These are phyloP conservation scores for Lepisosteus osseus DNA, from an alignment of 2,113 vertebrate species.

Conservation along the genomic window DNA sequence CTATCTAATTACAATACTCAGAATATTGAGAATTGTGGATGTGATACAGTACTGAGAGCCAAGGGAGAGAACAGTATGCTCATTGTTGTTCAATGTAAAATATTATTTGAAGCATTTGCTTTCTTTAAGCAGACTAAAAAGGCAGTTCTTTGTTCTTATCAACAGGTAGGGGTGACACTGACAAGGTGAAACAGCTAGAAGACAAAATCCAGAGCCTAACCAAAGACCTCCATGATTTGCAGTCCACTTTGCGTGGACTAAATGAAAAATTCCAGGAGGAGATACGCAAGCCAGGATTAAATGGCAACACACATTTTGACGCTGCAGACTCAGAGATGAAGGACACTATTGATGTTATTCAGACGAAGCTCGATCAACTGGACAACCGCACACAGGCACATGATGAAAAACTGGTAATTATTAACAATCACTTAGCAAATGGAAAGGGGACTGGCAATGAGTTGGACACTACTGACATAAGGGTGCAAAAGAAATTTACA, in stretches of 20 bases:
- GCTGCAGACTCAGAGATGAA: slow-evolving; percentile 78
- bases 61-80: too few relatives aligned
- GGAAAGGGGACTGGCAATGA: slow-evolving; percentile 54
- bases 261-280: slow-evolving; percentile 64
- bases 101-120: neutral
- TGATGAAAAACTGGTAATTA: slow-evolving; percentile 69
- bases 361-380: slow-evolving; percentile 81
- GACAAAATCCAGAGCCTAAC: slow-evolving; percentile 77
- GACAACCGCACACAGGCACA: slow-evolving; percentile 79
- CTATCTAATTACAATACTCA: too few relatives aligned
- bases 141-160: neutral
- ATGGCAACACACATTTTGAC: slow-evolving; percentile 67
- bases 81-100: too few relatives aligned
- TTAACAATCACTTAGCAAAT: slow-evolving; percentile 70
- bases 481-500: neutral
- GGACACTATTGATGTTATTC: slow-evolving; percentile 79
- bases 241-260: slow-evolving; percentile 64
- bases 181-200: slow-evolving; percentile 77
- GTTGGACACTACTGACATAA: slow-evolving; percentile 31
- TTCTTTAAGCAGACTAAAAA: neutral
- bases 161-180: slow-evolving; percentile 64
- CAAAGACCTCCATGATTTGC: slow-evolving; percentile 76
- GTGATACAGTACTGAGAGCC: too few relatives aligned
- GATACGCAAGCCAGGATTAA: slow-evolving; percentile 49
- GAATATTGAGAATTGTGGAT: too few relatives aligned